Percentiles rank a stretch among this genome's conserved stretches.
These are phyloP conservation scores for Trypoxylon attenuatum DNA, from an alignment of 2,888 invertebrate species.

Conservation along the genomic window DNA sequence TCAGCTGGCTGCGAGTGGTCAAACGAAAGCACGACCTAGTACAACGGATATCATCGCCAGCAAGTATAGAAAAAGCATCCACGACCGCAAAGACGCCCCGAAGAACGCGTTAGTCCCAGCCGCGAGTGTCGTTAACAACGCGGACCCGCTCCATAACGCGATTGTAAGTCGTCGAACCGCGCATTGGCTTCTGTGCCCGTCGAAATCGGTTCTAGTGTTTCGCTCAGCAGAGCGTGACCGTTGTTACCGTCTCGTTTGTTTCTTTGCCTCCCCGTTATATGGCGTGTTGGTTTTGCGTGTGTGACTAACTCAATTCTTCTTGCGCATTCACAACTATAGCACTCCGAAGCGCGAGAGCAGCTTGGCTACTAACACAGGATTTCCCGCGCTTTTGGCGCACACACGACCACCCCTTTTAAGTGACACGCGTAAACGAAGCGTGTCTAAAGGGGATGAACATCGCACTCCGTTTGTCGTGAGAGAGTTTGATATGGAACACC, in stretches of 20 bases:
- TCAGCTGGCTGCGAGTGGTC: conserved; percentile 74
- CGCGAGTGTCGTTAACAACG: conserved; percentile 42
- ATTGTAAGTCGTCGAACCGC: conserved; percentile 59
- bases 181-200: conserved; percentile 5
- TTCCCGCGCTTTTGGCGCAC: no score
- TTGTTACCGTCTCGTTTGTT: conserved; percentile 21
- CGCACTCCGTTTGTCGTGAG: conserved; percentile 23
- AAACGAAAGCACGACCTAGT: conserved; percentile 43
- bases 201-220: conserved; percentile 21
- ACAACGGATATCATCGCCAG: conserved; percentile 70
- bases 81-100: conserved; percentile 31
- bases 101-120: conserved; percentile 26
- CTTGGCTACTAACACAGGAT: no score
- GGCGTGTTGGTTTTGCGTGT: conserved; percentile 9
- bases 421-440: no score
- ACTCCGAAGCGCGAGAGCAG: no score
- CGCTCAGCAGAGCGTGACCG: conserved; percentile 23
- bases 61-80: conserved; percentile 66
- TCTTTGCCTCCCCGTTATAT: neutral
- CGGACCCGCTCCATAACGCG: conserved; percentile 46
- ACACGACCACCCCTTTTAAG: no score
- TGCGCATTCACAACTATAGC: neutral
- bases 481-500: no score
- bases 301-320: conserved; percentile 5
- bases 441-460: no score